Percentiles rank a stretch among this genome's conserved stretches.
Evolutionary conservation across 2,888 invertebrate species (phyloP).

Genomic region (Rotaria sp.): DNA sequence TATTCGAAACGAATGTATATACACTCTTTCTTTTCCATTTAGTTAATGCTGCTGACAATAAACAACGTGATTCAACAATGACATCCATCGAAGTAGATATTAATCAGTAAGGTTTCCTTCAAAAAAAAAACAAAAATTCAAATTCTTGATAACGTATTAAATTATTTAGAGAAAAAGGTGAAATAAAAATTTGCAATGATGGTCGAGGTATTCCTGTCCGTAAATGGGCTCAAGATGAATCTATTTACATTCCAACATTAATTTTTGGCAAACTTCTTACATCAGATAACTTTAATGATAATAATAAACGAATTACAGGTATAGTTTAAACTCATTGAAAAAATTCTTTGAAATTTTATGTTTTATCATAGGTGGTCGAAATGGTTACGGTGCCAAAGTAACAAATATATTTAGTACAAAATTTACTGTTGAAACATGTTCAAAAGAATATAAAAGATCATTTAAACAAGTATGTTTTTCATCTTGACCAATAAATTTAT

Average conservation of each 20-base stretch:
- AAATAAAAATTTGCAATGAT: slow-evolving; percentile 89
- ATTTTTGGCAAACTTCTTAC: slow-evolving; percentile 96
- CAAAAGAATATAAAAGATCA: slow-evolving; percentile 69
- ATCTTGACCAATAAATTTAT: neutral
- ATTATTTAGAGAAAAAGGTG: slow-evolving; percentile 65
- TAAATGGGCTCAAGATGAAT: slow-evolving; percentile 82
- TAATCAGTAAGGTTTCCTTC: slow-evolving; percentile 51
- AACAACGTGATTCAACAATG: slow-evolving; percentile 84
- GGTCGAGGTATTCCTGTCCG: slow-evolving; percentile 94
- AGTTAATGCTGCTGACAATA: slow-evolving; percentile 98
- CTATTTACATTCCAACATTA: slow-evolving; percentile 97
- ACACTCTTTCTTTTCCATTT: neutral
- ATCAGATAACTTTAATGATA: slow-evolving; percentile 96
- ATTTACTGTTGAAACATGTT: slow-evolving; percentile 88
- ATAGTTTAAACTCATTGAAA: neutral
- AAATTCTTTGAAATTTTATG: neutral
- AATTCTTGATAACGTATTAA: no score
- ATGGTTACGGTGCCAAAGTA: slow-evolving; percentile 95
- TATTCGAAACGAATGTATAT: neutral
- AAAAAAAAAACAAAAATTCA: no score
- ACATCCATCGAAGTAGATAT: slow-evolving; percentile 83
- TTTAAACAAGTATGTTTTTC: slow-evolving; percentile 73
- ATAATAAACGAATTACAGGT: slow-evolving; percentile 78
- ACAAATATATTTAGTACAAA: slow-evolving; percentile 96
- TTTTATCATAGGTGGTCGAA: slow-evolving; percentile 65